These are phyloP conservation scores for Lymantria monacha DNA, from an alignment of 2,888 invertebrate species.

Conservation along the genomic window DNA sequence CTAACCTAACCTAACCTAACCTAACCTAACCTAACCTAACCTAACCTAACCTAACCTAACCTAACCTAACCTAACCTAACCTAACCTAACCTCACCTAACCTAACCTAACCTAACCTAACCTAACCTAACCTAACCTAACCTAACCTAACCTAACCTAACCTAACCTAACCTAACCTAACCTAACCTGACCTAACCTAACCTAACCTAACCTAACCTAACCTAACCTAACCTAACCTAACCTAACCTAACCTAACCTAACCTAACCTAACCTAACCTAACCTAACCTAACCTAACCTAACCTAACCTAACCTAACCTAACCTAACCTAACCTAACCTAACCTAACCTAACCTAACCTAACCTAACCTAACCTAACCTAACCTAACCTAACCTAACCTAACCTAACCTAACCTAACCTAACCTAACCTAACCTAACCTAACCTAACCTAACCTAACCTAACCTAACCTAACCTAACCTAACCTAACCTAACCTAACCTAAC, in stretches of 20 bases:
- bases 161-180: slow-evolving; percentile 18
- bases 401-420: slow-evolving; percentile 15
- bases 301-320: slow-evolving; percentile 14
- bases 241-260: slow-evolving; percentile 18
- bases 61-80: slow-evolving; percentile 1
- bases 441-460: slow-evolving; percentile 24
- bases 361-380: slow-evolving; percentile 12
- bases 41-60: slow-evolving; percentile 6
- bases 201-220: slow-evolving; percentile 18
- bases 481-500: slow-evolving; percentile 13
- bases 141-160: slow-evolving; percentile 18
- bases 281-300: slow-evolving; percentile 11
- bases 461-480: slow-evolving; percentile 16
- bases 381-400: slow-evolving; percentile 16
- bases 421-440: slow-evolving; percentile 21
- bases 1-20: slow-evolving; percentile 14
- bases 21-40: slow-evolving; percentile 7
- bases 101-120: not conserved
- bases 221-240: slow-evolving; percentile 20
- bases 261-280: slow-evolving; percentile 11
- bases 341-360: slow-evolving; percentile 12
- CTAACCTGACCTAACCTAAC: slow-evolving; percentile 20
- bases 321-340: slow-evolving; percentile 17
- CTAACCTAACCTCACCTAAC: slow-evolving; percentile 2
- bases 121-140: slow-evolving; percentile 5